Conservation (phyloP, 2,113 vertebrate species). For the Peromyscus polionotus region DNA sequence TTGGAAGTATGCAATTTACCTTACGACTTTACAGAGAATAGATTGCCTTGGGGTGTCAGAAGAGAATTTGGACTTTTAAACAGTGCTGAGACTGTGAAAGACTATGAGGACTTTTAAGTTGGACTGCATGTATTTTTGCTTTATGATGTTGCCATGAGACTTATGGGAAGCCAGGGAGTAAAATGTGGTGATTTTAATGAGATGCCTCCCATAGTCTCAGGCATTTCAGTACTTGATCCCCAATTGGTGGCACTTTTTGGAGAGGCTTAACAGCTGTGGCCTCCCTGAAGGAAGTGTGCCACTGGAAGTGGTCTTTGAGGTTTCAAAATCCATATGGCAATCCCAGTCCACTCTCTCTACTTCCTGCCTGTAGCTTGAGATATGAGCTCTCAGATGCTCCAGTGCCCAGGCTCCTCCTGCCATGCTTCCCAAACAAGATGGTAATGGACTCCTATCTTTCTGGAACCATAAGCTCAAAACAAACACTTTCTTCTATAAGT, state of each 20-base stretch:
- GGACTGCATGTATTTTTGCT: neutral
- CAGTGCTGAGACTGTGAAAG: neutral
- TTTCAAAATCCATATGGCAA: neutral
- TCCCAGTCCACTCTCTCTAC: neutral
- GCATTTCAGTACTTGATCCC: neutral
- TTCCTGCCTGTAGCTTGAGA: neutral
- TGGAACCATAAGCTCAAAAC: neutral
- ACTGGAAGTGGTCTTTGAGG: neutral
- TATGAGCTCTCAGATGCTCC: too few relatives aligned
- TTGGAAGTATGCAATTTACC: neutral
- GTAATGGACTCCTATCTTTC: neutral
- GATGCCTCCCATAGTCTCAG: neutral
- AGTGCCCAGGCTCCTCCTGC: neutral
- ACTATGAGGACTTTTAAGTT: neutral
- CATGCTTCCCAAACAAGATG: neutral
- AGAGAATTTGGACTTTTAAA: neutral
- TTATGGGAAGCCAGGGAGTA: neutral
- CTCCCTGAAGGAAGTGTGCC: neutral
- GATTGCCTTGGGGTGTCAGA: neutral
- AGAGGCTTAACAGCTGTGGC: neutral
- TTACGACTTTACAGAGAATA: neutral
- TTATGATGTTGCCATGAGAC: neutral
- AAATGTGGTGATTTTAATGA: neutral
- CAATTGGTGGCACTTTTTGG: neutral
- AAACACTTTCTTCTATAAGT: neutral